phyloP scores from a whole-genome alignment of 2,113 vertebrate genomes.

The Onychostruthus taczanowskii region DNA sequence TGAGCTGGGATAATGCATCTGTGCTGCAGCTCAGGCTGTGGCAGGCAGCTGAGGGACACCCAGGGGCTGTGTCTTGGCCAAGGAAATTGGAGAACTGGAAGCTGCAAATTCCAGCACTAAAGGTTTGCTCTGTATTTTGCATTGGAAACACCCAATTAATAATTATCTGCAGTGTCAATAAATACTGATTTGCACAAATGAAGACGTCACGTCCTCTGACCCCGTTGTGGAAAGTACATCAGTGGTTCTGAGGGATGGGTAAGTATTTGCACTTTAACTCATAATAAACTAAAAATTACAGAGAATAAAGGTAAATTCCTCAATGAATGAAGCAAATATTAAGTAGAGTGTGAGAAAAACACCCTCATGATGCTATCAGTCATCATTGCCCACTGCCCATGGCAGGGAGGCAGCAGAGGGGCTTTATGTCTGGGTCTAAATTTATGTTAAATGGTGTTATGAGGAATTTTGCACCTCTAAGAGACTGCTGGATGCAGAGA shows the following conservation, averaged over 20 bases:
- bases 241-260: background rate
- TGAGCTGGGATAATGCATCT: background rate
- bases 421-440: background rate
- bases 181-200: conserved; percentile 45
- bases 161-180: conserved; percentile 10
- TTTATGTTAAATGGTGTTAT: background rate
- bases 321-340: background rate
- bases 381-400: background rate
- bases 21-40: background rate
- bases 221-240: conserved; percentile 33
- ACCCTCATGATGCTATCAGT: background rate
- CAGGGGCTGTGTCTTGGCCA: background rate
- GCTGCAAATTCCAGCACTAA: background rate
- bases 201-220: conserved; percentile 60
- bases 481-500: background rate
- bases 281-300: background rate
- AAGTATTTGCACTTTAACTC: background rate
- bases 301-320: background rate
- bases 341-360: background rate
- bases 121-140: conserved; percentile 30
- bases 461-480: background rate
- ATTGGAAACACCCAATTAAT: conserved; percentile 37
- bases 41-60: background rate
- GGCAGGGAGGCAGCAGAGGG: background rate
- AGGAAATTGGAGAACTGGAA: background rate